phyloP scores from a whole-genome alignment of 2,888 invertebrate genomes.

The Hypselothyrea guttata region DNA sequence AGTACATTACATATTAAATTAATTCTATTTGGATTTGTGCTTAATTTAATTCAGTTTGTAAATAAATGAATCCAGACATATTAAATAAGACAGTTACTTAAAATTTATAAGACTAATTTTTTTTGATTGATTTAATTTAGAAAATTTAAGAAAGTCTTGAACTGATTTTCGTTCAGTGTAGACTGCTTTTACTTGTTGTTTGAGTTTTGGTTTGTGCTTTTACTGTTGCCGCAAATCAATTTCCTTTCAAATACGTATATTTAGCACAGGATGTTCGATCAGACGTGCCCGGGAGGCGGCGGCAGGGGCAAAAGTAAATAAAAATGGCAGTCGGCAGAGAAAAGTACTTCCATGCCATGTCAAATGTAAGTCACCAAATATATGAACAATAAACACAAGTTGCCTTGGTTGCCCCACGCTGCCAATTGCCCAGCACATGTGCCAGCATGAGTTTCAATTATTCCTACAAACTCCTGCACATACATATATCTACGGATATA shows the following conservation, averaged over 20 bases:
- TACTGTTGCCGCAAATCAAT: slow-evolving; percentile 63
- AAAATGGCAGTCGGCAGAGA: slow-evolving; percentile 11
- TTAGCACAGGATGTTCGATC: slow-evolving; percentile 59
- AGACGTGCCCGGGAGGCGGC: slow-evolving; percentile 10
- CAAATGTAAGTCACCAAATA: slow-evolving; percentile 40
- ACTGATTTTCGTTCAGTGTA: no score
- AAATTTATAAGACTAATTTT: no score
- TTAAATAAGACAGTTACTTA: no score
- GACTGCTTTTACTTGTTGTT: slow-evolving; percentile 21
- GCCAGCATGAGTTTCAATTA: slow-evolving; percentile 14
- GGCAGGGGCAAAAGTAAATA: slow-evolving; percentile 13
- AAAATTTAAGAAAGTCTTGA: no score
- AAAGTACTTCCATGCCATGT: slow-evolving; percentile 21
- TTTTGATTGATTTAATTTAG: no score
- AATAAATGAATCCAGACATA: no score
- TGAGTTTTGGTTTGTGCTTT: slow-evolving; percentile 25
- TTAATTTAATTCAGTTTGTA: no score
- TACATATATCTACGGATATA: no score
- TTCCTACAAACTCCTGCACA: neutral
- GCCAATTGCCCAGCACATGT: no score
- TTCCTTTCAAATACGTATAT: slow-evolving; percentile 72
- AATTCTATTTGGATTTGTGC: no score
- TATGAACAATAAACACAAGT: slow-evolving; percentile 48
- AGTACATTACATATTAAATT: no score
- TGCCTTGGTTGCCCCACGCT: slow-evolving; percentile 23